phyloP scores from a whole-genome alignment of 53 echinoderm and acorn worm species.

The Paracentrotus lividus region DNA sequence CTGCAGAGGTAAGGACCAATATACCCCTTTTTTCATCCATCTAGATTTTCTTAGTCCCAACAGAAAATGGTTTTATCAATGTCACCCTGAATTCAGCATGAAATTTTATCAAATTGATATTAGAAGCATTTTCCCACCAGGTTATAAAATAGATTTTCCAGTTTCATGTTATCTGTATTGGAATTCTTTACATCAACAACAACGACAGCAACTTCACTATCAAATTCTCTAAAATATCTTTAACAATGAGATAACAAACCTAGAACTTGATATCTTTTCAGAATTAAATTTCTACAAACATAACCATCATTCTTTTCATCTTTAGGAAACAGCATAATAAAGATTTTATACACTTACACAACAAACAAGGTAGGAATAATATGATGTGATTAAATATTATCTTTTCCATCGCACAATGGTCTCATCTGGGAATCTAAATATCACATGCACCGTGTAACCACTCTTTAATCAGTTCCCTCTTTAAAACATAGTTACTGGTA shows the following conservation, averaged over 20 bases:
- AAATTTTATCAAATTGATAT: too few species aligned
- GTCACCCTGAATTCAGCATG: background rate
- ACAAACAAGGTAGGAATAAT: conserved; percentile 19
- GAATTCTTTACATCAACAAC: too few species aligned
- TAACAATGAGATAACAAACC: too few species aligned
- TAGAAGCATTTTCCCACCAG: too few species aligned
- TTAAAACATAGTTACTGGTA: background rate
- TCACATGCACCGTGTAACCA: background rate
- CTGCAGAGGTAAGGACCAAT: conserved; percentile 27
- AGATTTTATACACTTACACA: background rate
- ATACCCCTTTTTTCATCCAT: background rate
- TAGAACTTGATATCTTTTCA: too few species aligned
- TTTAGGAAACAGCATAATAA: conserved; percentile 38
- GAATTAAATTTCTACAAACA: too few species aligned
- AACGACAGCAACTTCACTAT: too few species aligned
- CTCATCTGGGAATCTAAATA: background rate
- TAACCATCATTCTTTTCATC: background rate
- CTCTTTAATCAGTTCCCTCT: background rate
- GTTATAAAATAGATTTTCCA: too few species aligned
- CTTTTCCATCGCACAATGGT: background rate
- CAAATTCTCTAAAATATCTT: too few species aligned
- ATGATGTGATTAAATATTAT: background rate
- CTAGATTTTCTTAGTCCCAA: background rate
- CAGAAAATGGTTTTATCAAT: background rate
- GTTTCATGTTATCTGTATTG: too few species aligned